Evolutionary conservation across 2,113 vertebrate genomes (phyloP), one percentile per base, ranked within the genome.

Genomic region (Piprites chloris): DNA sequence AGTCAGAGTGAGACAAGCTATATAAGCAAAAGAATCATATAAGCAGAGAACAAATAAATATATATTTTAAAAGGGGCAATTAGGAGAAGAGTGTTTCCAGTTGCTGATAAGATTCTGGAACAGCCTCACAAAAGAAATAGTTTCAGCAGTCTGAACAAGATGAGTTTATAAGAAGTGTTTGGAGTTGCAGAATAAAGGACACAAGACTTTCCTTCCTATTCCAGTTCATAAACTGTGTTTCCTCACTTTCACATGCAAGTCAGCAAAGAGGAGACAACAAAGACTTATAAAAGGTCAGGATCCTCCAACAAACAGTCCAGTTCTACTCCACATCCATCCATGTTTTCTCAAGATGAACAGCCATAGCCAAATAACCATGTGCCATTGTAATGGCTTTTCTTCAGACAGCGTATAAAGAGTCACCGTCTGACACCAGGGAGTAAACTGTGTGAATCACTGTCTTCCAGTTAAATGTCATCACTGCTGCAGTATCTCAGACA

Each of bases 401-500:
- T 63, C 52, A 74, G 52, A 39, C 52, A 59, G 21, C 0, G 0
- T 53, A 9, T 30, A 37, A 78, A 32, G 62, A 95, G 76, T 59
- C 65, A 55, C 68, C 0, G 63, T 93, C 94, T 96, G 93, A 92
- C 90, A 87, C 86, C 42, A 56, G 68, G 33, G 91, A 95, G 86
- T 93, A 95, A 92, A 92, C 68, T 65, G 27, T 83, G 59, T 97
- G 94, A 96, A 86, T 97, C 94, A 93, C 89, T 62, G 82, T 92
- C 94, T 95, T 95, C 90, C 90, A 89, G 86, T 11, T 87, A 96
- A 93, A 95, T 95, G 95, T 96, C 95, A 95, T 42, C 50, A 39
- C 66, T 69, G 68, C 90, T 74, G 96, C 84, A 78, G 22, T 85
- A 56, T 82, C 90, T 94, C 92, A 89, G 50, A 62, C 91, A 81